phyloP scores from a whole-genome alignment of 1,140 invertebrate genomes.

The Cephus cinctus region DNA sequence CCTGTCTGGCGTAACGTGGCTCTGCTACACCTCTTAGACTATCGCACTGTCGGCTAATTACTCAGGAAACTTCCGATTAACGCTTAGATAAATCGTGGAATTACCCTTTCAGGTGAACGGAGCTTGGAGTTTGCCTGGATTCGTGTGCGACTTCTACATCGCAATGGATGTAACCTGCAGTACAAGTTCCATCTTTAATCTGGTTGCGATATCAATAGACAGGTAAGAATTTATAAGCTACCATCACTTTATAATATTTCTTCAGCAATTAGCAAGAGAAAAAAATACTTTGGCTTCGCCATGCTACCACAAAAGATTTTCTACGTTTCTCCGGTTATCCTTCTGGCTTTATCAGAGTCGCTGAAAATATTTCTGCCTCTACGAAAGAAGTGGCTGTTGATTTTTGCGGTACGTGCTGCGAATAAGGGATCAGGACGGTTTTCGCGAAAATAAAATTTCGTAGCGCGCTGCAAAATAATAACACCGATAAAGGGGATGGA shows the following conservation, averaged over 20 bases:
- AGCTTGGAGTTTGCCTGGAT: constrained; percentile 82
- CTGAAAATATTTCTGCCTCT: no score
- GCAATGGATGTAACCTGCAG: constrained; percentile 98
- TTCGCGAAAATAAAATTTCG: constrained; percentile 27
- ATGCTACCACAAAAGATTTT: no score
- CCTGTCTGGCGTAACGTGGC: no score
- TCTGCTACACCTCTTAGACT: no score
- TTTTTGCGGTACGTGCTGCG: constrained; percentile 39
- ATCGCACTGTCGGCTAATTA: no score
- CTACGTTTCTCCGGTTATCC: no score
- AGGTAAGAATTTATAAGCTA: constrained; percentile 80
- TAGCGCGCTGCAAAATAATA: neutral
- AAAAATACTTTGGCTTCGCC: no score
- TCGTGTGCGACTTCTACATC: constrained; percentile 98
- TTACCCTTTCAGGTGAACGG: constrained; percentile 75
- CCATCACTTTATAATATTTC: no score
- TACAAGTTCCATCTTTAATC: constrained; percentile 98
- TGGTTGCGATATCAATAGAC: constrained; percentile 98
- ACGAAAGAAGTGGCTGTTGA: constrained; percentile 30
- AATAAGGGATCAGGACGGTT: constrained; percentile 21
- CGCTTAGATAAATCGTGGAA: no score
- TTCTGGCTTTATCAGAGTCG: no score
- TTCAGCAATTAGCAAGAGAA: no score
- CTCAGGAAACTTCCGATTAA: no score
- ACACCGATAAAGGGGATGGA: neutral